phyloP scores from a whole-genome alignment of 2,113 vertebrate genomes.

The Petromus typicus region DNA sequence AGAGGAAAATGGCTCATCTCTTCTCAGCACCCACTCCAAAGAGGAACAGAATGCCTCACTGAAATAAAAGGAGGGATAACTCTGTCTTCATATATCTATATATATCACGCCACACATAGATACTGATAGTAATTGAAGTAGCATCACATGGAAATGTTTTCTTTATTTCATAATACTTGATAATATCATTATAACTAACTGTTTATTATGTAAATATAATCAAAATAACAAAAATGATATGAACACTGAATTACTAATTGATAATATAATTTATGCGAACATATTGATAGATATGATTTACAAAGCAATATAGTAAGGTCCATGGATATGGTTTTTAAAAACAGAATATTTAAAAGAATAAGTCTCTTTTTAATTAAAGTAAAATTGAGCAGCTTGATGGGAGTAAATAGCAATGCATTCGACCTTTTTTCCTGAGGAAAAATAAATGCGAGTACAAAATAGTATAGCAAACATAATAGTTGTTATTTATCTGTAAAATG shows the following conservation, averaged over 20 bases:
- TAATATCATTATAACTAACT: not conserved
- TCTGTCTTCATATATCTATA: not conserved
- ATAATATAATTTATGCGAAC: not conserved
- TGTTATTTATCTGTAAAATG: conserved; percentile 17
- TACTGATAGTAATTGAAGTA: not conserved
- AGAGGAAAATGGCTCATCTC: not conserved
- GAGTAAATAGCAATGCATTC: not conserved
- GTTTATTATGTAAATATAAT: not conserved
- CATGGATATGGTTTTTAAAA: not conserved
- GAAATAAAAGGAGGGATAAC: not conserved
- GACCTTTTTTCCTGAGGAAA: conserved; percentile 25
- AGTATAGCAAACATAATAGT: not conserved
- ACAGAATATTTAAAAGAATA: conserved; percentile 26
- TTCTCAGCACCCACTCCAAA: not conserved
- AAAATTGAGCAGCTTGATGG: conserved; percentile 1
- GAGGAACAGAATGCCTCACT: not conserved
- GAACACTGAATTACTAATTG: not conserved
- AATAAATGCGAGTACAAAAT: conserved; percentile 19
- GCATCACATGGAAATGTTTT: not conserved
- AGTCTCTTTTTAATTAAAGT: conserved; percentile 39
- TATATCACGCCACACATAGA: no score
- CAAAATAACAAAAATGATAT: not conserved
- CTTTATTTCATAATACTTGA: not conserved
- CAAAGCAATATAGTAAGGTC: not conserved
- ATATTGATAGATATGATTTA: not conserved